Percentiles rank a stretch among this genome's conserved stretches.
Conservation (phyloP, 2,113 vertebrate genomes). For the Cyanoderma ruficeps region DNA sequence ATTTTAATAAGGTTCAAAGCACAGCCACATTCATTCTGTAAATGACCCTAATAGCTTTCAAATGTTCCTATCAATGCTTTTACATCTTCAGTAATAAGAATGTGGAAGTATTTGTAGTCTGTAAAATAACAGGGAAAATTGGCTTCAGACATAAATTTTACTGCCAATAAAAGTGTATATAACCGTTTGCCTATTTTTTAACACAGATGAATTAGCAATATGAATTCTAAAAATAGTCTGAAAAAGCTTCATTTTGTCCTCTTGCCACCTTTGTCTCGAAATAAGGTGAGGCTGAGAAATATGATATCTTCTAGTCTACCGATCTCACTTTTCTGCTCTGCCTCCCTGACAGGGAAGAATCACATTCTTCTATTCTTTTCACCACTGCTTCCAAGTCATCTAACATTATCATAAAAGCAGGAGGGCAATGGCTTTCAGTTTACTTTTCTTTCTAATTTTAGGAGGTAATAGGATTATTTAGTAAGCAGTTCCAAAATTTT, state of each 20-base stretch:
- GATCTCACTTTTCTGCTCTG: background rate
- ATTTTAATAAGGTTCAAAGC: slow-evolving; percentile 55
- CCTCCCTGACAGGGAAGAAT: background rate
- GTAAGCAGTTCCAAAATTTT: background rate
- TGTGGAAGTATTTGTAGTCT: slow-evolving; percentile 60
- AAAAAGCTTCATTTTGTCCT: background rate
- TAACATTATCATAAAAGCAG: background rate
- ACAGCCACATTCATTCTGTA: slow-evolving; percentile 42
- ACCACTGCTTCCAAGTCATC: background rate
- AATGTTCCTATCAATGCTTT: slow-evolving; percentile 55
- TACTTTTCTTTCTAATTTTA: slow-evolving; percentile 16
- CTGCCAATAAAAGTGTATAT: slow-evolving; percentile 39
- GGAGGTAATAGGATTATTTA: background rate
- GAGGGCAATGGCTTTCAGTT: background rate
- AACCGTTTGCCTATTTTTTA: slow-evolving; percentile 13
- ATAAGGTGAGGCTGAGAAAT: background rate
- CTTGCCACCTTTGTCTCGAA: slow-evolving; percentile 21
- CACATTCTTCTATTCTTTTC: background rate
- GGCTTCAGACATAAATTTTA: slow-evolving; percentile 39
- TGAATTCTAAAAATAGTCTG: background rate
- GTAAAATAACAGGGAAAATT: slow-evolving; percentile 61
- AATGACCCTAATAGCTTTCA: slow-evolving; percentile 56
- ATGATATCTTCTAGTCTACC: background rate
- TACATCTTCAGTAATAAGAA: slow-evolving; percentile 45
- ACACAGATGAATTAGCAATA: background rate